These are phyloP conservation scores for Fopius arisanus DNA, from an alignment of 1,140 invertebrate species.

Conservation along the genomic window DNA sequence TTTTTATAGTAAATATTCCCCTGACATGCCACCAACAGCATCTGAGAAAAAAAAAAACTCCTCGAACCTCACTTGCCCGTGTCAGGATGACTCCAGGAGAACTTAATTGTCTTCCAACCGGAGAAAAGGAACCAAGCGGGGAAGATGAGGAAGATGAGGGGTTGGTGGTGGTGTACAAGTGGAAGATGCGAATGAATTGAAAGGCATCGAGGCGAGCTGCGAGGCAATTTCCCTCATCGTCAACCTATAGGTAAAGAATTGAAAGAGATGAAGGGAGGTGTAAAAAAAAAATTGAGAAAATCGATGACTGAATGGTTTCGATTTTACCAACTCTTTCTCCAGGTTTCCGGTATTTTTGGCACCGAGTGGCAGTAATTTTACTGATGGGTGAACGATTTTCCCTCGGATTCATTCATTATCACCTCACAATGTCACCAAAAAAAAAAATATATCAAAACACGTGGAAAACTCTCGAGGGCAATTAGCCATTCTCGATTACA, in stretches of 20 bases:
- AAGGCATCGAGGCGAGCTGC: conserved; percentile 7
- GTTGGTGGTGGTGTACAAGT: neutral
- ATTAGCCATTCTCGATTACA: neutral
- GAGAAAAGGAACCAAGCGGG: neutral
- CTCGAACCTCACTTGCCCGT: neutral
- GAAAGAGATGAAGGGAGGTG: neutral
- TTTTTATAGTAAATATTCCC: too few species aligned
- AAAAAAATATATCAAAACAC: too few species aligned
- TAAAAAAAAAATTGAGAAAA: conserved; percentile 14
- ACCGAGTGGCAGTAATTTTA: neutral
- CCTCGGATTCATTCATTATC: neutral
- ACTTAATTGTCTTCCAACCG: conserved; percentile 19
- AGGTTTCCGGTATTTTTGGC: conserved; percentile 34
- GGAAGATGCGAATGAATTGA: conserved; percentile 8
- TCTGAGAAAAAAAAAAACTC: too few species aligned
- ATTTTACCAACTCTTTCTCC: conserved; percentile 23
- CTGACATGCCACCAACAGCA: too few species aligned
- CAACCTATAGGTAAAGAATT: conserved; percentile 10
- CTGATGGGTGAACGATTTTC: neutral
- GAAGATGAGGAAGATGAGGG: neutral
- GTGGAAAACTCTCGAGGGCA: neutral
- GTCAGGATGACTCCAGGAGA: neutral
- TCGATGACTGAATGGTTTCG: conserved; percentile 26
- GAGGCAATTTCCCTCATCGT: conserved; percentile 15
- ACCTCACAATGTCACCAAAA: too few species aligned